A percentile compares a stretch with the other conserved stretches of the same genome.
These are phyloP conservation scores for Hymenochirus boettgeri DNA, from an alignment of 2,113 vertebrate species.

Conservation along the genomic window DNA sequence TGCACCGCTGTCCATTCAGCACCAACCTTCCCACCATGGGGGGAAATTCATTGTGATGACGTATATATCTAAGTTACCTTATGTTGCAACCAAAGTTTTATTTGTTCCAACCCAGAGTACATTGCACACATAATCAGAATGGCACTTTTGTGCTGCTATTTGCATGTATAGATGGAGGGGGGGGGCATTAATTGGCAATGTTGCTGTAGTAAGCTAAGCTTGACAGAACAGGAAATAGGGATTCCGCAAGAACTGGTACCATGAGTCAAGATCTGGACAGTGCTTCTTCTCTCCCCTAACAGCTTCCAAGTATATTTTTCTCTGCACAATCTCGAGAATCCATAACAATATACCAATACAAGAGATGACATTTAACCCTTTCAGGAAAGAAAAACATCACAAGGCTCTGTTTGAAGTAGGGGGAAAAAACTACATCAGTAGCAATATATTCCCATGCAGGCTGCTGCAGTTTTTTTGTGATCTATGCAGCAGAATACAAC, in stretches of 20 bases:
- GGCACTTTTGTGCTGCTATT: not conserved
- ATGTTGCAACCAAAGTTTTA: conserved; percentile 55
- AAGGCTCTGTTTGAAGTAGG: conserved; percentile 12
- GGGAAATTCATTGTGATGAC: conserved; percentile 50
- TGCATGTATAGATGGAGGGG: conserved; percentile 9
- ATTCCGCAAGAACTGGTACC: conserved; percentile 11
- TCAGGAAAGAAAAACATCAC: conserved; percentile 44
- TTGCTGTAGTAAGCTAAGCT: conserved; percentile 28
- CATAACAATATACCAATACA: conserved; percentile 44
- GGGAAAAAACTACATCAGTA: not conserved
- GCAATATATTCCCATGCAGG: conserved; percentile 15
- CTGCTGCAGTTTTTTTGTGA: conserved; percentile 30
- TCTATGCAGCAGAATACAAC: conserved; percentile 30
- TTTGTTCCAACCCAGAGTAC: not conserved
- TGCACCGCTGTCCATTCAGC: conserved; percentile 59
- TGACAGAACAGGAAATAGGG: conserved; percentile 1
- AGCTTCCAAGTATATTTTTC: conserved; percentile 46
- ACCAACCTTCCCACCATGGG: conserved; percentile 53
- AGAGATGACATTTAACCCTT: conserved; percentile 48
- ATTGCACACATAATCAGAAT: no score
- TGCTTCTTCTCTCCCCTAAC: conserved; percentile 32
- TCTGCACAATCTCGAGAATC: conserved; percentile 43
- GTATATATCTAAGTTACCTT: conserved; percentile 46
- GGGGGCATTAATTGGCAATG: conserved; percentile 21
- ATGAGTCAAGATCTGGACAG: conserved; percentile 22